Evolutionary conservation across 2,113 vertebrate genomes (phyloP), one percentile per base, ranked within the genome.

Genomic region (Pomatorhinus ruficollis): DNA sequence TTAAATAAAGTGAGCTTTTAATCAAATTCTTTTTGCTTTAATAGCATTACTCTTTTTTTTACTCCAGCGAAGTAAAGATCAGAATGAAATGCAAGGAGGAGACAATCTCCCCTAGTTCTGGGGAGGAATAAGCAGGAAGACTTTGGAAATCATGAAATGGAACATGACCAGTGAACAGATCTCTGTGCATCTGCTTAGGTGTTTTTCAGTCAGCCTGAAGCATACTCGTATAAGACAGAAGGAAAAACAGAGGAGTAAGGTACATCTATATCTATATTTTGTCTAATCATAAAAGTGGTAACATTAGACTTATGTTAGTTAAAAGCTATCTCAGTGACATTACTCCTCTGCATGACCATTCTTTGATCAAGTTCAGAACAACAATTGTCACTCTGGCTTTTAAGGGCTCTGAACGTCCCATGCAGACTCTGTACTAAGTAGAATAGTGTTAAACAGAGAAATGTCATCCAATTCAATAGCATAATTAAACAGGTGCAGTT

Each of bases 401-500:
- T 68, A 87, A 49, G 52, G 30, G 7, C 30, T 76, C 31, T 90
- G 87, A 57, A 80, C 0, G 0, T 77, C 69, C 85, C 45, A 72
- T 12, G 11, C 23, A 64, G 86, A 39, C 30, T 63, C 71, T 30
- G 4, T 63, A 28, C n/a, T 47, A 88, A 59, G 33, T 25, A 44
- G 19, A 82, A 84, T 28, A 82, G 53, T 78, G 44, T 69, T 85
- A 88, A 82, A 49, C 31, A 50, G 66, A 63, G 63, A 85, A 83
- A 86, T 2, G 2, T 66, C 33, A 95, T 74, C 52, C 35, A 77
- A 22, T 81, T 88, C 63, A 77, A 80, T 57, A 88, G 50, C 33
- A 64, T 74, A 88, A 91, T 94, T 93, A 96, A 95, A 83, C 50
- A 93, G 84, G 87, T 95, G 75, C 47, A 83, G 44, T 90, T 96